Percentiles rank a stretch among this genome's conserved stretches.
phyloP scores from a whole-genome alignment of 2,797 vertebrate species.

The Diceros bicornis region DNA sequence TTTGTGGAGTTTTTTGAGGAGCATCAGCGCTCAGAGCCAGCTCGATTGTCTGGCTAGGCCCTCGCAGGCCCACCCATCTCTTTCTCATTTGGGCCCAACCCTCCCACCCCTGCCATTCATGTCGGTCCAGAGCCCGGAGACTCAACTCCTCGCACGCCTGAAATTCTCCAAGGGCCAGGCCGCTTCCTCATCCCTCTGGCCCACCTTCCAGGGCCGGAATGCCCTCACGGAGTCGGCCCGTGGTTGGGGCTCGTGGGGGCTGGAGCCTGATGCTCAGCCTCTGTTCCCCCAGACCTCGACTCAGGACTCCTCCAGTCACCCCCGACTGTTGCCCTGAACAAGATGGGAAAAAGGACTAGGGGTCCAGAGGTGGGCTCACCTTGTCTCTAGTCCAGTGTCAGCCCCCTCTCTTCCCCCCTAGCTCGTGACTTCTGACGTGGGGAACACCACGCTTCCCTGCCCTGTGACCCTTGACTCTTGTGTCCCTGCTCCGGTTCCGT shows the following conservation, averaged over 20 bases:
- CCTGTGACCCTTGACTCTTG: not conserved
- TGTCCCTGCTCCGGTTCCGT: not conserved
- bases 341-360: not conserved
- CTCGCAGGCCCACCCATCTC: not conserved
- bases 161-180: slow-evolving; percentile 27
- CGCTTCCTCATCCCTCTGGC: not conserved
- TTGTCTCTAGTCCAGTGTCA: not conserved
- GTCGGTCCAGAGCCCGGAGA: not conserved
- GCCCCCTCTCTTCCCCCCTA: not conserved
- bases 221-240: not conserved
- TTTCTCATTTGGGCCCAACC: not conserved
- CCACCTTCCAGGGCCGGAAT: not conserved
- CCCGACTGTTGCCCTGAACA: not conserved
- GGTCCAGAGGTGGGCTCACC: not conserved
- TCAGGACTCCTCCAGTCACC: not conserved
- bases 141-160: slow-evolving; percentile 8
- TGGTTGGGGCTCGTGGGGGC: not conserved
- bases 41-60: not conserved
- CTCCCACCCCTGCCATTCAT: not conserved
- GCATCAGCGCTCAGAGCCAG: not conserved
- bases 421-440: not conserved
- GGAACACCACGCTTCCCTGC: not conserved
- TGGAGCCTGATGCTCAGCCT: not conserved
- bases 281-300: not conserved
- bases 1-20: slow-evolving; percentile 31